Evolutionary conservation across 2,888 invertebrate species (phyloP), one percentile per base, ranked within the genome.

Genomic region (Adineta ricciae): DNA sequence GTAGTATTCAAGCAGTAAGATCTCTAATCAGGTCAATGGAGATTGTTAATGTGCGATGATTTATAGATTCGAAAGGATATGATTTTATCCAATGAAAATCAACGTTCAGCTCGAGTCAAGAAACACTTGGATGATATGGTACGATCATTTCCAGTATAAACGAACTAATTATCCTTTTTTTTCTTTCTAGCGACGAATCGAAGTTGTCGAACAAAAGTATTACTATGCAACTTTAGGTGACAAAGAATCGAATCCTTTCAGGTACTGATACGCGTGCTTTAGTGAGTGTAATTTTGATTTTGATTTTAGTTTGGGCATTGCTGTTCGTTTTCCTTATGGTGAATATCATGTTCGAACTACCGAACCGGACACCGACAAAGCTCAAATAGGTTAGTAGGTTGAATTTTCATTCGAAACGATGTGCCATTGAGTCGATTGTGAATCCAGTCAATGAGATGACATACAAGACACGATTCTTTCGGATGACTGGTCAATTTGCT

Each of bases 101-200:
- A 41, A n/a, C 41, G 38, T 41, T 41, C 41, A 4, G 78, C 78
- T 21, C 9, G 41, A 78, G n/a, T 78, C 19, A 78, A 78, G n/a
- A 78, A 41, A 78, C 78, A 78, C 41, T 41, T 78, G n/a, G 78
- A 78, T n/a, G 78, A 78, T 78, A 78, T 78, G 78, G 78, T 78
- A 78, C 24, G 11, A 41, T 38, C 14, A 50, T 19, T 2, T 50
- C 19, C 9, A 16, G 19, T 50, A 46, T 46, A 46, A 46, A 46
- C 46, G 46, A 46, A 46, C 5, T 46, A 32, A 64, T 64, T 27
- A 16, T 8, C 2, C 5, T 19, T 36, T 21, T 38, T 38, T 24
- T 24, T 3, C n/a, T 41, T 41, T n/a, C 24, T n/a, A 78, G 78
- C 21, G 78, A 41, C 78, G 78, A 38, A n/a, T 78, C 11, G 78